Percentiles rank a stretch among this genome's conserved stretches.
phyloP scores from a whole-genome alignment of 2,113 vertebrate genomes.

The Oenanthe melanoleuca region DNA sequence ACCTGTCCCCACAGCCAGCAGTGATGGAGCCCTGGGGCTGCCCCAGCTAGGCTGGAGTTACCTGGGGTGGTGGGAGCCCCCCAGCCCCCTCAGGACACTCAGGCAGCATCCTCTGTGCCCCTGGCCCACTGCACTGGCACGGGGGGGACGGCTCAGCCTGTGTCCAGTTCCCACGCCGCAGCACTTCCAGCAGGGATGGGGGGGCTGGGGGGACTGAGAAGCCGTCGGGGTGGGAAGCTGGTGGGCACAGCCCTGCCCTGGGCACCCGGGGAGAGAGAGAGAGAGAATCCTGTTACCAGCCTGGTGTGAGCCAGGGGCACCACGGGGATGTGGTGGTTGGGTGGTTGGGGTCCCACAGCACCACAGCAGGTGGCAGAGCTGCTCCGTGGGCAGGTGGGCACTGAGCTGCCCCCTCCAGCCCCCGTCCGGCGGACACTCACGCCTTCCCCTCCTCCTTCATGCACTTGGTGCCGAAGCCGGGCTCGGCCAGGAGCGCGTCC shows the following conservation, averaged over 20 bases:
- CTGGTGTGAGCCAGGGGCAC: background rate
- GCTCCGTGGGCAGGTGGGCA: background rate
- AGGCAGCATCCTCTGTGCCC: constrained; percentile 82
- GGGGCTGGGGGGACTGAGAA: constrained; percentile 70
- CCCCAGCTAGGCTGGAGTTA: background rate
- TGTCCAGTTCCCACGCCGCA: constrained; percentile 81
- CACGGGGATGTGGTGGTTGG: rapidly evolving
- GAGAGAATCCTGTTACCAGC: background rate
- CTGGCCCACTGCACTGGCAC: constrained; percentile 82
- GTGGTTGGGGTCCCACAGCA: background rate
- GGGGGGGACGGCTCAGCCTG: constrained; percentile 67
- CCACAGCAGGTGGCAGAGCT: background rate
- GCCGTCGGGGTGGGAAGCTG: background rate
- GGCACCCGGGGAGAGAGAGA: background rate
- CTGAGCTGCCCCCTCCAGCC: background rate
- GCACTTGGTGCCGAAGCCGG: constrained; percentile 80
- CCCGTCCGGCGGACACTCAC: background rate
- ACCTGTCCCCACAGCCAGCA: rapidly evolving
- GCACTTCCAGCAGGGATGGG: constrained; percentile 55
- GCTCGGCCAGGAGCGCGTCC: constrained; percentile 75
- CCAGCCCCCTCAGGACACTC: constrained; percentile 83
- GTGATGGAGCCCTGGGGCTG: rapidly evolving
- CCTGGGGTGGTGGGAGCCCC: constrained; percentile 86
- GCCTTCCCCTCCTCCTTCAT: constrained; percentile 18
- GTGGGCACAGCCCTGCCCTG: background rate